Evolutionary conservation across 2,797 vertebrate genomes (phyloP).

Genomic region (Benthosema pterotum): DNA sequence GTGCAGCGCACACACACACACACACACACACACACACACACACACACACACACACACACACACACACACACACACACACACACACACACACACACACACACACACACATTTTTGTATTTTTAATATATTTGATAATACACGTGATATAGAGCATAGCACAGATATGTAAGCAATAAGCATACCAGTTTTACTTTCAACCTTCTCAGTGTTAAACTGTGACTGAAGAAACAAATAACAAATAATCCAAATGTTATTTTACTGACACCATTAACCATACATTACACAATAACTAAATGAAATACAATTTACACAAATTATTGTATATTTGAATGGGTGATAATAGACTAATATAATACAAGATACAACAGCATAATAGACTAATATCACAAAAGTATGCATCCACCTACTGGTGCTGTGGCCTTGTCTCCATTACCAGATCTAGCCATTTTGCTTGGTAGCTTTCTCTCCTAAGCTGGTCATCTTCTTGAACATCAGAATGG

Average conservation of each 20-base stretch:
- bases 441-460: constrained; percentile 61
- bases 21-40: constrained; percentile 23
- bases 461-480: constrained; percentile 58
- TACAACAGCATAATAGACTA: not conserved
- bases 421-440: constrained; percentile 60
- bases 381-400: not conserved
- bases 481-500: constrained; percentile 58
- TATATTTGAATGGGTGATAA: not conserved
- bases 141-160: not conserved
- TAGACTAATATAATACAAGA: not conserved
- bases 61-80: constrained; percentile 17
- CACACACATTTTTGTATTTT: not conserved
- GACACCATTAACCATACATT: no score
- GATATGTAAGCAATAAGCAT: no score
- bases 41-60: constrained; percentile 19
- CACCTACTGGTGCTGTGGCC: constrained; percentile 60
- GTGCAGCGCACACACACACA: no score
- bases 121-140: not conserved
- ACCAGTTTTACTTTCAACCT: no score
- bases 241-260: no score
- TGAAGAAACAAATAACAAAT: no score
- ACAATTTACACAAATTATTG: no score
- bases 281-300: no score
- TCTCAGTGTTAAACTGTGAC: no score
- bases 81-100: constrained; percentile 19